Evolutionary conservation across 2,888 invertebrate genomes (phyloP).

Genomic region (Plagodis pulveraria): DNA sequence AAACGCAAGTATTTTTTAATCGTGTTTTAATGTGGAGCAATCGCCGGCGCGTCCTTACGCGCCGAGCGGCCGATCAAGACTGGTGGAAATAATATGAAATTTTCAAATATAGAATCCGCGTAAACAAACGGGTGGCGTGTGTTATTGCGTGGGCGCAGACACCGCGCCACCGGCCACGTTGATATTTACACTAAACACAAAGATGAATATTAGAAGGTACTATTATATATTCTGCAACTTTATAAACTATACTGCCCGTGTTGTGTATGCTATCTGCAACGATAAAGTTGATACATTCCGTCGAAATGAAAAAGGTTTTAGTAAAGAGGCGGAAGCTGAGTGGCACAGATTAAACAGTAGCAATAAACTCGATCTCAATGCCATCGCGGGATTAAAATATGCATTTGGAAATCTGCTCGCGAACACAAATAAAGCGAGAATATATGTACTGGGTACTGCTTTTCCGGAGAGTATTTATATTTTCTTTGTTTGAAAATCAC

Average conservation of each 20-base stretch:
- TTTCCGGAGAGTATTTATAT: background rate
- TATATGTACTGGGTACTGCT: background rate
- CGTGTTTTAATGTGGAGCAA: slow-evolving; percentile 24
- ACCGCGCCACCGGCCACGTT: slow-evolving; percentile 25
- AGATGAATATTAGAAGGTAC: background rate
- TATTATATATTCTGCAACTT: background rate
- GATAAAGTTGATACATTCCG: no score
- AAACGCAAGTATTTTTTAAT: slow-evolving; percentile 30
- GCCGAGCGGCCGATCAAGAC: slow-evolving; percentile 55
- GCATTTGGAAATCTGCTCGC: background rate
- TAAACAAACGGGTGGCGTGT: slow-evolving; percentile 49
- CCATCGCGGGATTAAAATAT: background rate
- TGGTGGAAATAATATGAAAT: slow-evolving; percentile 46
- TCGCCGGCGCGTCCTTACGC: slow-evolving; percentile 51
- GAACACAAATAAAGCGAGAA: background rate
- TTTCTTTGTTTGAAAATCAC: background rate
- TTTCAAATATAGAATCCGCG: slow-evolving; percentile 59
- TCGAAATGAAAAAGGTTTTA: no score
- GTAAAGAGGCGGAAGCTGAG: no score
- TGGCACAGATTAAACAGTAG: no score
- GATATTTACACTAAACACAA: slow-evolving; percentile 31
- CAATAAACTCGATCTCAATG: background rate
- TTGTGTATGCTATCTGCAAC: no score
- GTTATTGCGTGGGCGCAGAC: slow-evolving; percentile 43
- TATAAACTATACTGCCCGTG: background rate